Conservation (phyloP, 2,113 vertebrate genomes). For the Pitta sordida region DNA sequence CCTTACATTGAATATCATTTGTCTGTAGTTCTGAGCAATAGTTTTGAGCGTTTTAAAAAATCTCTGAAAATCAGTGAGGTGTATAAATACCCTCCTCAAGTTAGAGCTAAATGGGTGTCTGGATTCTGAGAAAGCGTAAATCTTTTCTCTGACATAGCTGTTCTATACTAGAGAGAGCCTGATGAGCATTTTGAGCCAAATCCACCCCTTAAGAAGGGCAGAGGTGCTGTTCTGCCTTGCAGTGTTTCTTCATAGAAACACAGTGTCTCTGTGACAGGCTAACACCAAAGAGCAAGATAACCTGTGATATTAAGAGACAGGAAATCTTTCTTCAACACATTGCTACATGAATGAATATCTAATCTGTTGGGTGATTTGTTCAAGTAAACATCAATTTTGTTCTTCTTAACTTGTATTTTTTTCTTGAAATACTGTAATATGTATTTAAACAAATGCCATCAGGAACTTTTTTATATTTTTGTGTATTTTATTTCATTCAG, state of each 20-base stretch:
- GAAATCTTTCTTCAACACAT: background rate
- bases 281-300: background rate
- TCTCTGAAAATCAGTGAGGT: background rate
- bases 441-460: background rate
- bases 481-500: background rate
- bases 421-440: background rate
- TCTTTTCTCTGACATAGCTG: background rate
- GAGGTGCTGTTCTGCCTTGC: background rate
- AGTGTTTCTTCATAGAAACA: background rate
- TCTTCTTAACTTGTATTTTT: background rate
- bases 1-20: background rate
- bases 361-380: background rate
- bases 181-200: background rate
- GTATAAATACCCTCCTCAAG: background rate
- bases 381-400: background rate
- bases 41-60: background rate
- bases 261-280: background rate
- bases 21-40: background rate
- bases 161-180: background rate
- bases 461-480: background rate
- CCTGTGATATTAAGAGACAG: background rate
- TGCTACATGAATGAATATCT: background rate
- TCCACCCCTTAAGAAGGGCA: background rate
- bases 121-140: background rate
- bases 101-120: background rate